Conservation (phyloP, 2,888 invertebrate genomes). For the Heliconius aoede region DNA sequence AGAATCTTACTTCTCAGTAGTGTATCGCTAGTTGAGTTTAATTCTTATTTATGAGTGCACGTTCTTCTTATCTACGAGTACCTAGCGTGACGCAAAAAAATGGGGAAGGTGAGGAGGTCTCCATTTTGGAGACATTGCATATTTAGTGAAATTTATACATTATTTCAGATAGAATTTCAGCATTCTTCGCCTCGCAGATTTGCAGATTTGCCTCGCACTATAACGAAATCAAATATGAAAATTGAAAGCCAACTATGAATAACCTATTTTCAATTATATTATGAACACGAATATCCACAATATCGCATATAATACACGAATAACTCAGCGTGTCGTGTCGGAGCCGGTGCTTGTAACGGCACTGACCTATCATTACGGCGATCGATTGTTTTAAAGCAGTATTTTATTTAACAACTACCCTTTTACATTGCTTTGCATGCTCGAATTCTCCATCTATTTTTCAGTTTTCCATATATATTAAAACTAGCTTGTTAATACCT, state of each 20-base stretch:
- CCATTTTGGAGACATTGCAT: too few species aligned
- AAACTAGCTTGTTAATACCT: not conserved
- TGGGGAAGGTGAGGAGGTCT: too few species aligned
- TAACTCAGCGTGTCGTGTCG: slow-evolving; percentile 39
- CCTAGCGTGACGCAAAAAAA: too few species aligned
- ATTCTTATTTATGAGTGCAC: too few species aligned
- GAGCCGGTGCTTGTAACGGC: slow-evolving; percentile 45
- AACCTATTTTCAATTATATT: slow-evolving; percentile 37
- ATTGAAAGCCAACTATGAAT: slow-evolving; percentile 12
- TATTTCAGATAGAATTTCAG: too few species aligned
- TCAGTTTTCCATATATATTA: not conserved
- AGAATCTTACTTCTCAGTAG: too few species aligned
- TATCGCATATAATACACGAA: slow-evolving; percentile 40
- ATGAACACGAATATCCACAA: slow-evolving; percentile 38
- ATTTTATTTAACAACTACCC: slow-evolving; percentile 22
- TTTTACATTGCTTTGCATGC: slow-evolving; percentile 15
- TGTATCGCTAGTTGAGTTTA: too few species aligned
- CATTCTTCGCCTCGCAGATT: too few species aligned
- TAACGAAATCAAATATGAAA: not conserved
- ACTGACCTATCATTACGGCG: slow-evolving; percentile 44
- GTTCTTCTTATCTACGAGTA: too few species aligned
- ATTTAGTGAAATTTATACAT: too few species aligned
- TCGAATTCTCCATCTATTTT: not conserved
- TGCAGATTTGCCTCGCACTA: too few species aligned
- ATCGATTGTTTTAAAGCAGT: slow-evolving; percentile 43